Base-by-base conservation (phyloP, 2,797 vertebrate species). In the Phalloptychus januarius region DNA sequence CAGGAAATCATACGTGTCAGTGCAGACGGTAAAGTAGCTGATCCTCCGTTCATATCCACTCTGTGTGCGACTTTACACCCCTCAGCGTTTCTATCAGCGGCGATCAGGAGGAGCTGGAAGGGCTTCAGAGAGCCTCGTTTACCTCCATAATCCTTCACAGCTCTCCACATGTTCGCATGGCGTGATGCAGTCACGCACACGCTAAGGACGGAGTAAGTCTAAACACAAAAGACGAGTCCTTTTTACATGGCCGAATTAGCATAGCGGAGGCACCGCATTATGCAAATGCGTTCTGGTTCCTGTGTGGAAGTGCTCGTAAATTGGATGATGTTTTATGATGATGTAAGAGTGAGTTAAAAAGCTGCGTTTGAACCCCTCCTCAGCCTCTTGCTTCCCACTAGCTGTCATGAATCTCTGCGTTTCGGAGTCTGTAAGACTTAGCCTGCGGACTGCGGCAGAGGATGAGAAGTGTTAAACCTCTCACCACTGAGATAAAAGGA, bases 291-390 rank as follows among this genome's bases (percentile, higher is more conserved):
- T 87, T 86, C 84, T 86, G 90, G 86, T 89, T 91, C 80, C 92
- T 89, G 85, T 93, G 81, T 89, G 89, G 90, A 90, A 80, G 91
- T 58, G 77, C 89, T 80, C 86, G 79, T 87, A 90, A 93, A 94
- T 92, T 92, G 93, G 91, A 93, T 89, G 89, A 93, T 93, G 92
- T 88, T 94, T 94, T 92, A 93, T 89, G 90, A 91, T 93, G 91
- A 94, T 92, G 88, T 87, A 88, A 89, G 86, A 94, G 89, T 87
- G 92, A 89, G 90, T 89, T 92, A 91, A 90, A 83, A 81, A 90
- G 69, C 82, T 76, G 80, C 89, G 85, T 67, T 63, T 80, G 86
- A 82, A 81, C 76, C 80, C 13, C 40, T 61, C 72, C 79, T 78
- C 54, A 2, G 16, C 80, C 31, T 85, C 88, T 3, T 15, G 74